Conservation (phyloP, 2,113 vertebrate genomes). For the Andinoacara biseriatus region DNA sequence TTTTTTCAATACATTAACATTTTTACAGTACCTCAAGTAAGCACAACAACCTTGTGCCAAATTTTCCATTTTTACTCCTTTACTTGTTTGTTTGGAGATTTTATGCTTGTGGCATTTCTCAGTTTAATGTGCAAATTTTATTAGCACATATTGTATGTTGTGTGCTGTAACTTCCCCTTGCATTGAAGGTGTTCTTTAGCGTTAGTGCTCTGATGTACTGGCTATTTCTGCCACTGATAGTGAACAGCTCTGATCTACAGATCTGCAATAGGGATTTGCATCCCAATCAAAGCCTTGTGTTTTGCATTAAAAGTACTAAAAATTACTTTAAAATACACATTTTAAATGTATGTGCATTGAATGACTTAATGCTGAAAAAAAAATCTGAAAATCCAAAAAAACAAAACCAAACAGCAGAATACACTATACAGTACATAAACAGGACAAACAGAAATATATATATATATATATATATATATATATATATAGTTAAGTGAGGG, state of each 20-base stretch:
- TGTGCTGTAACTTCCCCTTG: neutral
- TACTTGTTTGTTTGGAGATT: too few relatives aligned
- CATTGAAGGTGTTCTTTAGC: neutral
- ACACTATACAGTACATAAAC: neutral
- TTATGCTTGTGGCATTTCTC: neutral
- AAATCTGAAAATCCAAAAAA: too few relatives aligned
- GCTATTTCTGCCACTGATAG: neutral
- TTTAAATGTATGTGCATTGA: neutral
- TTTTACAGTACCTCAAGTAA: neutral
- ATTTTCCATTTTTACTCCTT: neutral
- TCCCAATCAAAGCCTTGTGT: neutral
- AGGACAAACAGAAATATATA: neutral
- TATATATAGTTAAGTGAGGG: neutral
- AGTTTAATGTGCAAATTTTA: neutral
- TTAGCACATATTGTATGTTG: neutral
- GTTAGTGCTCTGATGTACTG: neutral
- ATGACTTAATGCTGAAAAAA: too few relatives aligned
- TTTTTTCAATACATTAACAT: neutral
- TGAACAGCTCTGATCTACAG: neutral
- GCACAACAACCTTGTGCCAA: neutral
- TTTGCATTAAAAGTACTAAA: neutral
- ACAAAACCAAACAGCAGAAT: neutral
- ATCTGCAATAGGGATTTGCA: neutral
- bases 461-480: too few relatives aligned
- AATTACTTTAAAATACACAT: neutral